A percentile compares a stretch with the other conserved stretches of the same genome.
phyloP scores from a whole-genome alignment of 2,797 vertebrate species.

The Chiloscyllium punctatum region DNA sequence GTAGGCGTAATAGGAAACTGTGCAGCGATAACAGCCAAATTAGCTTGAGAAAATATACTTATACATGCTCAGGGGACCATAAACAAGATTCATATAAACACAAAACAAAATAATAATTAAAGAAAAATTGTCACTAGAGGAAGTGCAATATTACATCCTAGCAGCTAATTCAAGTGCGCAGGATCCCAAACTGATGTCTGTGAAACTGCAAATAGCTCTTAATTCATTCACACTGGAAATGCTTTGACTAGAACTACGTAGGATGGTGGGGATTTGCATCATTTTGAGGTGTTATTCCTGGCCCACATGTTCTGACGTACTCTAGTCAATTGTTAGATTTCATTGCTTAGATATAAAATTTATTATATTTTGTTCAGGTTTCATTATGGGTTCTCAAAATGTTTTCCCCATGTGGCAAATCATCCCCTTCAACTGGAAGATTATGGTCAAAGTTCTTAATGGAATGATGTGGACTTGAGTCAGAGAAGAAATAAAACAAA shows the following conservation, averaged over 20 bases:
- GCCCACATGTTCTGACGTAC: neutral
- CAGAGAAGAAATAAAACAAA: neutral
- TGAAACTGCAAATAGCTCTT: neutral
- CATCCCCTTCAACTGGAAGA: neutral
- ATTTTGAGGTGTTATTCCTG: neutral
- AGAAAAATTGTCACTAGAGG: constrained; percentile 16
- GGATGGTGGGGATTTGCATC: neutral
- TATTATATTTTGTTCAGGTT: neutral
- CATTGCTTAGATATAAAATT: neutral
- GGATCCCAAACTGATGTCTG: neutral
- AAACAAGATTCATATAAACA: neutral
- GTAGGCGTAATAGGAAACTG: constrained; percentile 5
- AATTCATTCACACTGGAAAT: neutral
- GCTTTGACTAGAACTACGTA: no score
- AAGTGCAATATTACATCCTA: neutral
- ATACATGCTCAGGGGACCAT: neutral
- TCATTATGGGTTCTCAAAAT: neutral
- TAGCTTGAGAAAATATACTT: neutral
- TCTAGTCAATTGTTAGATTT: neutral
- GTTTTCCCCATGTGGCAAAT: neutral
- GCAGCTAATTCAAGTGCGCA: neutral
- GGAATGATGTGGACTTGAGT: neutral
- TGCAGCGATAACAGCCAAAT: neutral
- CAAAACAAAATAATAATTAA: constrained; percentile 20
- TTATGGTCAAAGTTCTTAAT: neutral